Base-by-base conservation (phyloP, 1,140 invertebrate genomes). In the Ceratosolen solmsi region DNA sequence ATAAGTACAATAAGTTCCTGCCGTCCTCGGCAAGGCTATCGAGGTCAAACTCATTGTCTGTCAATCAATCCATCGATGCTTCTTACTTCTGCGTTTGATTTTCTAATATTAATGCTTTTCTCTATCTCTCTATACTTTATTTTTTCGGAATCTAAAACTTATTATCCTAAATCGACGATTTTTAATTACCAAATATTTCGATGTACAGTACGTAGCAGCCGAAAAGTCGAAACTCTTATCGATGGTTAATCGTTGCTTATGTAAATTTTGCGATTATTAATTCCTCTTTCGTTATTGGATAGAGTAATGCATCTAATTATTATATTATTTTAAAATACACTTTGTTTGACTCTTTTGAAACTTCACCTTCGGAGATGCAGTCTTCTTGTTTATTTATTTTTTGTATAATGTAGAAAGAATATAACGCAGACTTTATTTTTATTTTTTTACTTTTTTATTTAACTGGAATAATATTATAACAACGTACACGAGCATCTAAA, bases 1-100 rank as follows among this genome's bases (percentile, higher is more conserved):
- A 73, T 74, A 80, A 74, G 41, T 80, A 36, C 30, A 81, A 51
- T 82, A 82, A 36, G 36, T 71, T 70, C 41, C 51, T 30, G 46
- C 49, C 71, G 71, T 60, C 56, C 54, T 25, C 65, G 54, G 11
- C 54, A 36, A 36, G 54, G 36, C 70, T 36, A 60, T 80, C 25
- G 25, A 33, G 54, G 68, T 56, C 70, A 54, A 71, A 36, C 27
- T 25, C 60, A 79, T 71, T n/a, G 63, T 71, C 49, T 72, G 72
- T 73, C 79, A 51, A 80, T 80, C 79, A 73, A 80, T 70, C 49
- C 58, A 65, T 68, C 25, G 17, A 20, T 77, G 25, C 22, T n/a
- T n/a, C n/a, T 38, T 49, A 49, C 22, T 30, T 33, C 41, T 71
- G 8, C 41, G 15, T 73, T 56, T 22, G 11, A 51, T 46, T 54